Evolutionary conservation across 2,797 vertebrate species (phyloP).

Genomic region (Sorex maritimensis): DNA sequence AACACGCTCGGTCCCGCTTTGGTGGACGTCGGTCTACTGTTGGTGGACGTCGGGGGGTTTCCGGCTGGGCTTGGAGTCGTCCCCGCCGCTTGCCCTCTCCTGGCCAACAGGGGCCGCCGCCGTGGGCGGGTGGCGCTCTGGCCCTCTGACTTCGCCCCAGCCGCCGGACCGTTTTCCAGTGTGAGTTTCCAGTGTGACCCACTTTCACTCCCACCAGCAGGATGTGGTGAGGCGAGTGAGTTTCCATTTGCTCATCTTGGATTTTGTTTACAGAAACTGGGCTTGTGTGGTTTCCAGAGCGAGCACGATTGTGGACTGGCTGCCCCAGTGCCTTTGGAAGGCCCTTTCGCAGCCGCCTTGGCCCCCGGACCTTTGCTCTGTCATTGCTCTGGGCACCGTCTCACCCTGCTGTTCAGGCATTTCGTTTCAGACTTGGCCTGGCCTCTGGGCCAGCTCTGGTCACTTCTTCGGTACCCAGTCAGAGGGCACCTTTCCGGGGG

Average conservation of each 20-base stretch:
- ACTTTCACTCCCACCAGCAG: not conserved
- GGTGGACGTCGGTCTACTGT: not conserved
- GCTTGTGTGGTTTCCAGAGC: not conserved
- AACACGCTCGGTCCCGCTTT: accelerated
- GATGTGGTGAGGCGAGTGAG: accelerated
- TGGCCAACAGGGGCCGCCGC: too few relatives aligned
- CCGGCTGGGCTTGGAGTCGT: too few relatives aligned
- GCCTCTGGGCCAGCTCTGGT: not conserved
- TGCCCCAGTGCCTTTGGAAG: too few relatives aligned
- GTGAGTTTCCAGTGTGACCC: not conserved
- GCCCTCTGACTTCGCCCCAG: too few relatives aligned
- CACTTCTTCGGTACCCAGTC: too few relatives aligned
- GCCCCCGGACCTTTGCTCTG: not conserved
- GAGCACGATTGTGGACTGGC: not conserved
- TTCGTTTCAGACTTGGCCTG: too few relatives aligned
- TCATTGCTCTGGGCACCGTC: too few relatives aligned
- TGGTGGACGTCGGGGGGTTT: not conserved
- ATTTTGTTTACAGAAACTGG: not conserved
- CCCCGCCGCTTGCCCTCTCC: too few relatives aligned
- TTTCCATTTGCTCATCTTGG: not conserved
- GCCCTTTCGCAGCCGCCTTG: not conserved
- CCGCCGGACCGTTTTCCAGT: not conserved
- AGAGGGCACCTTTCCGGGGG: not conserved
- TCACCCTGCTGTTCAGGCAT: too few relatives aligned
- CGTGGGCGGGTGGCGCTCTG: too few relatives aligned